phyloP scores from a whole-genome alignment of 2,113 vertebrate species.

The Macaca nemestrina region DNA sequence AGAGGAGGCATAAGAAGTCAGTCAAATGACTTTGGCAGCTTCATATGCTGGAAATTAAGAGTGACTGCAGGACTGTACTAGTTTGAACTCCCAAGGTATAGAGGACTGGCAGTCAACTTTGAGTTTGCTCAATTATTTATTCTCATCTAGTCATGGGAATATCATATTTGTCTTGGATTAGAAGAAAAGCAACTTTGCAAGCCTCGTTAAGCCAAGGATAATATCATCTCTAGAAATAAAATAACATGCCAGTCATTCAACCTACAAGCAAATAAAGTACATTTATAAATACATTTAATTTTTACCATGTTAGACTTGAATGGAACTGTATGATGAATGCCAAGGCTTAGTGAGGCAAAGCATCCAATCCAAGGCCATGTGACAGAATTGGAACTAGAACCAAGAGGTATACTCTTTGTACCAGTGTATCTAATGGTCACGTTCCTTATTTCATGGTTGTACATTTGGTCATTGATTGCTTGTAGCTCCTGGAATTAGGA shows the following conservation, averaged over 20 bases:
- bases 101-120: background rate
- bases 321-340: background rate
- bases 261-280: background rate
- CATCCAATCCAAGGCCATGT: background rate
- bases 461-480: background rate
- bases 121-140: background rate
- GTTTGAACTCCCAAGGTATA: background rate
- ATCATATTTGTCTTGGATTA: background rate
- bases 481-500: background rate
- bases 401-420: background rate
- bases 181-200: background rate
- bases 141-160: background rate
- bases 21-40: too few relatives aligned
- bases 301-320: background rate
- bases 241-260: background rate
- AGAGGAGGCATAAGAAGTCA: background rate
- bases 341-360: background rate
- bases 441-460: background rate
- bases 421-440: background rate
- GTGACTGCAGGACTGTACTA: background rate
- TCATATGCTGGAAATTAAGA: background rate
- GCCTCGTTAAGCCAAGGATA: background rate
- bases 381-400: background rate
- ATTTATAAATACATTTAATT: background rate
- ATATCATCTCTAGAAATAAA: background rate